Evolutionary conservation across 2,888 invertebrate genomes (phyloP), one percentile per base, ranked within the genome.

Genomic region (Exocentrus adspersus): DNA sequence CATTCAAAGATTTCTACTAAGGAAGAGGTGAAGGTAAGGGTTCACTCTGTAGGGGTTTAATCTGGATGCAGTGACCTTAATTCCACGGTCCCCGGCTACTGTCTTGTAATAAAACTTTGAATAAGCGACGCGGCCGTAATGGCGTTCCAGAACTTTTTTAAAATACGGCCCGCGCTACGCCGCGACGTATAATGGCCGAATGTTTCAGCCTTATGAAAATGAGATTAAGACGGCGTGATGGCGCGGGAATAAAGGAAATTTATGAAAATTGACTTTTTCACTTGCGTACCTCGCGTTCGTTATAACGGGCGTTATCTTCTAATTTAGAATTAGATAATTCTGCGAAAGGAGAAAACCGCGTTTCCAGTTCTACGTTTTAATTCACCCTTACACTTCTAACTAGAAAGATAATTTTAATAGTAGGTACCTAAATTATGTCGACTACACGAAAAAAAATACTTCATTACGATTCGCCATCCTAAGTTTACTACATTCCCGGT

Each of bases 151-250:
- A 71, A 71, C 64, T 67, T 69, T 71, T n/a, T 62, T 56, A 42
- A 64, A 67, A 67, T 65, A 67, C 59, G 62, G 59, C 57, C 60
- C 14, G 12, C 59, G 62, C 54, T 58, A 57, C 14, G 12, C 12
- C 50, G 48, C 57, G 46, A 53, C 51, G 42, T 59, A 54, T 59
- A 59, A 62, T 51, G 48, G 58, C 53, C 65, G 68, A 67, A 71
- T 73, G 71, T 73, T 71, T 70, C 70, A 71, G 65, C 62, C 69
- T 67, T 72, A 73, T 74, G 68, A 70, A 70, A 72, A 73, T 69
- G 66, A 65, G 62, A 68, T 68, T 65, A 65, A 53, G 53, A 63
- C 63, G 52, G 24, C 24, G 66, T 56, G 52, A 63, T 63, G 63
- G 63, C 52, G 51, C 37, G 60, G 56, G 32, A 59, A 59, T 56